phyloP scores from a whole-genome alignment of 2,113 vertebrate species.

The Erythrocebus patas region DNA sequence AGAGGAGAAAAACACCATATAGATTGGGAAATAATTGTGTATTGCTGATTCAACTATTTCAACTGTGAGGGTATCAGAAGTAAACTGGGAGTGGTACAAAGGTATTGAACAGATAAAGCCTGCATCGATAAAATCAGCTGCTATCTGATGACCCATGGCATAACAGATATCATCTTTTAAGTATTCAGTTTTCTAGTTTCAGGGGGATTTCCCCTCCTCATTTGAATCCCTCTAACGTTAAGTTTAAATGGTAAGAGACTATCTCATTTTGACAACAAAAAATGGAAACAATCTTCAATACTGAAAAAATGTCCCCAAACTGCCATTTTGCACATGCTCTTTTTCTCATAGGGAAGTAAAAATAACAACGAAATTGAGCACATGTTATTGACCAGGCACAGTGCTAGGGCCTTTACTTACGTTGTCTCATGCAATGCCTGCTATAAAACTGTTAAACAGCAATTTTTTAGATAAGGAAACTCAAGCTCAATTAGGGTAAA shows the following conservation, averaged over 20 bases:
- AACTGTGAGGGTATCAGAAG: neutral
- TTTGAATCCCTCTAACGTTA: neutral
- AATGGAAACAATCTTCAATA: neutral
- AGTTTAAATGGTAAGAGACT: neutral
- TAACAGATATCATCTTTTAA: neutral
- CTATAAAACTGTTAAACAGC: neutral
- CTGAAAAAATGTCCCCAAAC: neutral
- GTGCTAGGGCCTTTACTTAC: neutral
- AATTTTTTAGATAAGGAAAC: neutral
- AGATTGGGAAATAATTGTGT: neutral
- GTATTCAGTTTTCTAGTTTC: neutral
- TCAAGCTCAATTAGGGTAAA: neutral
- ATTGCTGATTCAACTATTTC: neutral
- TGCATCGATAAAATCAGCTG: neutral
- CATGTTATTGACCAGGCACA: neutral
- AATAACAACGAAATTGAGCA: neutral
- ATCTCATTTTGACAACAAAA: neutral
- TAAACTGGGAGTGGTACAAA: neutral
- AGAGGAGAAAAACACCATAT: neutral
- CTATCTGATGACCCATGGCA: neutral
- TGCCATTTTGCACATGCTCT: rapidly evolving
- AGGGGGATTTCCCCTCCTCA: neutral
- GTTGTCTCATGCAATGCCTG: neutral
- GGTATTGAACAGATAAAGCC: neutral
- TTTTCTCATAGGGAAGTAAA: neutral